Evolutionary conservation across 2,888 invertebrate species (phyloP), one percentile per base, ranked within the genome.

Genomic region (Pyralis farinalis): DNA sequence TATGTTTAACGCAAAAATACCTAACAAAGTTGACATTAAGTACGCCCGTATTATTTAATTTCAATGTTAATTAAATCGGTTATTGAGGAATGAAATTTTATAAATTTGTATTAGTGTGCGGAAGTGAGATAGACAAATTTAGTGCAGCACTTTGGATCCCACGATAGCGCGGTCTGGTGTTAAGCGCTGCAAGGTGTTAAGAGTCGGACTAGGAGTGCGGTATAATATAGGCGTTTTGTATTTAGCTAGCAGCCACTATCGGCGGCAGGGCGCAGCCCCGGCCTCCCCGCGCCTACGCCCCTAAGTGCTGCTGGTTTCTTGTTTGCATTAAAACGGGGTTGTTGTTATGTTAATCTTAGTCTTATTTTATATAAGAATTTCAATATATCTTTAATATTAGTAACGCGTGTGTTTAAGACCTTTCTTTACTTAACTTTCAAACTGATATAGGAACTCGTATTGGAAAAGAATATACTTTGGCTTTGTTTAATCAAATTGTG

Each of bases 401-500:
- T 74, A 66, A 70, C 70, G 74, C 73, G 82, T 78, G 84, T 76
- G 76, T 73, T 58, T 75, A 73, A 75, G 74, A 75, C 65, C 65
- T 76, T 82, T 76, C 78, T 77, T 79, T 75, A 76, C 77, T 78
- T 72, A 78, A 72, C 76, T 71, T 72, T 70, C 64, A 69, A 71
- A 74, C 77, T 65, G 73, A 70, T 74, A 73, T 71, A 73, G 72
- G 71, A 71, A 78, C 79, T 74, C 78, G 74, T 74, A 71, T 72
- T 67, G 73, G 72, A 72, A 71, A 66, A 63, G 66, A 64, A 65
- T 71, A 71, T 79, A 71, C 71, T 78, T 80, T 77, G 83, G 87
- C 87, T 87, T 86, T 71, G 85, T 86, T 82, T 77, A 76, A 74
- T 74, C 60, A 78, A 83, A 83, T 87, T 87, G 85, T 86, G 84